phyloP scores from a whole-genome alignment of 2,797 vertebrate species.

The Harpagifer antarcticus region DNA sequence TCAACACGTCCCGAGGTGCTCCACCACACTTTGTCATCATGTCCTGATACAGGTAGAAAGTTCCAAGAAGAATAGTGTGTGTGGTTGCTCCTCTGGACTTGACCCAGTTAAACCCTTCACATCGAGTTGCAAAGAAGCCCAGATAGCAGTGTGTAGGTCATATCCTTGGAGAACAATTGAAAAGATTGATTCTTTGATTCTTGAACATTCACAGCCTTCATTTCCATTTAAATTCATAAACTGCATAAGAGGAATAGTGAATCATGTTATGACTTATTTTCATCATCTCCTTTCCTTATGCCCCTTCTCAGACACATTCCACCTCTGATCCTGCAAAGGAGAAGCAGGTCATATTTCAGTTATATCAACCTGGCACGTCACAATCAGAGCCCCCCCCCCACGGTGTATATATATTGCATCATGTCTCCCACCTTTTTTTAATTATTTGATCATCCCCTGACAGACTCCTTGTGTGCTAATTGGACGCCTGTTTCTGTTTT shows the following conservation, averaged over 20 bases:
- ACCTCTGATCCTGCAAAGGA: constrained; percentile 26
- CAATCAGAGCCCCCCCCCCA: neutral
- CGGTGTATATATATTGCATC: constrained; percentile 15
- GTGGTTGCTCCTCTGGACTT: neutral
- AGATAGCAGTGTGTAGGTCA: neutral
- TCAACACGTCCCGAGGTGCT: neutral
- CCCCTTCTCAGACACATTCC: constrained; percentile 6
- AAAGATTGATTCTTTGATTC: neutral
- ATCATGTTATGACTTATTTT: neutral
- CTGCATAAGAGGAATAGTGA: neutral
- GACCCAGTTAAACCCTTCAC: constrained; percentile 3
- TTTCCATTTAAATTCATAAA: neutral
- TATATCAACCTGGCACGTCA: neutral
- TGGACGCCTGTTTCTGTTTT: constrained; percentile 27
- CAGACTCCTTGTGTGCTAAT: constrained; percentile 32
- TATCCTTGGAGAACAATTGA: neutral
- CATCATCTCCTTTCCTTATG: neutral
- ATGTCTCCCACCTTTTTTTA: constrained; percentile 13
- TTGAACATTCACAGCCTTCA: constrained; percentile 2
- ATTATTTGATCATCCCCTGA: constrained; percentile 23
- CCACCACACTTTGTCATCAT: neutral
- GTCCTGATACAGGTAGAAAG: constrained; percentile 10
- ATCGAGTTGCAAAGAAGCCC: constrained; percentile 8
- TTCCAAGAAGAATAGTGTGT: neutral
- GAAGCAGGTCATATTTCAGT: constrained; percentile 9